Conservation (phyloP, 2,888 invertebrate genomes). For the Epiblema foenella region DNA sequence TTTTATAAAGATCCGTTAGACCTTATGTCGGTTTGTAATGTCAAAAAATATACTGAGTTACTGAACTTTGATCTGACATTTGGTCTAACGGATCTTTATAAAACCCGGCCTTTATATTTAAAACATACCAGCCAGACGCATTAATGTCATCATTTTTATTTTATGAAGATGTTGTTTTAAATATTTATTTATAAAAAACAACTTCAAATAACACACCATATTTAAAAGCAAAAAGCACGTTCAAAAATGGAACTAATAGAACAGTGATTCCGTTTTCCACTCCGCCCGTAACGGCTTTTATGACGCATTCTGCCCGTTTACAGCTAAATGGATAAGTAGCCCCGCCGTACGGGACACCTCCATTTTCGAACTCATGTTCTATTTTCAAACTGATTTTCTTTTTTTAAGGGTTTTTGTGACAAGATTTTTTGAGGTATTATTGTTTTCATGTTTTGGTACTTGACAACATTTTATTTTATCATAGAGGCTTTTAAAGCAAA, state of each 20-base stretch:
- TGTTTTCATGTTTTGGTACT: not conserved
- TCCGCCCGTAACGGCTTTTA: conserved; percentile 54
- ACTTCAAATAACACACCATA: conserved; percentile 32
- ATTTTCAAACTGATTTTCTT: conserved; percentile 10
- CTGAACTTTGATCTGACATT: too few species aligned
- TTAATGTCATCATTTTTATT: not conserved
- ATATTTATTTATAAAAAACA: not conserved
- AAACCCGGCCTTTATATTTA: too few species aligned
- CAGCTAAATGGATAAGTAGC: conserved; percentile 57
- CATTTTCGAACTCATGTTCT: conserved; percentile 26
- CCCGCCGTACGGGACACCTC: conserved; percentile 44
- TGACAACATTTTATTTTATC: too few species aligned
- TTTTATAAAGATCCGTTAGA: too few species aligned
- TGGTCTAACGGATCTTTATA: too few species aligned
- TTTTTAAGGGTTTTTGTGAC: not conserved
- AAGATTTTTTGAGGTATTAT: not conserved
- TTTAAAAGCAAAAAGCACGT: conserved; percentile 32
- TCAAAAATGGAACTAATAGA: conserved; percentile 47
- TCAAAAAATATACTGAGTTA: too few species aligned
- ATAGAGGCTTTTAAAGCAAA: too few species aligned
- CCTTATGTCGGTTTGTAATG: too few species aligned
- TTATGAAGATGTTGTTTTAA: too few species aligned
- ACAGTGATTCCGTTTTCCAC: conserved; percentile 50
- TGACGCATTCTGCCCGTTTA: conserved; percentile 56
- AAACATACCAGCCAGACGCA: not conserved